A percentile compares a stretch with the other conserved stretches of the same genome.
phyloP scores from a whole-genome alignment of 2,113 vertebrate species.

The Sciurus niger region DNA sequence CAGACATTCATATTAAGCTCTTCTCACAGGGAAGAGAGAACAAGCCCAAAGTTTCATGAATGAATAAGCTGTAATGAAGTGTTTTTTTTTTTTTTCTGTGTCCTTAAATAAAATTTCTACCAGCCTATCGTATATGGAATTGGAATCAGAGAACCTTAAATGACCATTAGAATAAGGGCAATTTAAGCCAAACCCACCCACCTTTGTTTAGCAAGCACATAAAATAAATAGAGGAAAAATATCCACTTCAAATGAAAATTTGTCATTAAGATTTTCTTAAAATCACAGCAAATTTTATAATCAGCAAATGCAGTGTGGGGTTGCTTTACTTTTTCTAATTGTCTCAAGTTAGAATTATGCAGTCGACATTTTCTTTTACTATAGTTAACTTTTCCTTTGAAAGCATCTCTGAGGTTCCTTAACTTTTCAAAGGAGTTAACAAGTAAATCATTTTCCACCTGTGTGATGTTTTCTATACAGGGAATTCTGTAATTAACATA shows the following conservation, averaged over 20 bases:
- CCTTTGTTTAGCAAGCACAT: neutral
- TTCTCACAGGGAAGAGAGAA: slow-evolving; percentile 75
- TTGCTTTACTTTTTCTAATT: neutral
- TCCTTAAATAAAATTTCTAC: slow-evolving; percentile 40
- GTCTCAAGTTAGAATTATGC: neutral
- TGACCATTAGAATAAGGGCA: neutral
- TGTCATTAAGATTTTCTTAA: slow-evolving; percentile 37
- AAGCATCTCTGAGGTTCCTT: slow-evolving; percentile 26
- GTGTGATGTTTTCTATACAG: neutral
- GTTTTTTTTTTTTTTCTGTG: neutral
- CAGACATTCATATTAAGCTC: slow-evolving; percentile 87
- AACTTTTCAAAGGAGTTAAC: slow-evolving; percentile 30
- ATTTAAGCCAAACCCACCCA: neutral
- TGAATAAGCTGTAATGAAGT: slow-evolving; percentile 37
- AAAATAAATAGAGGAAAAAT: neutral
- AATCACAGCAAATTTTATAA: slow-evolving; percentile 19
- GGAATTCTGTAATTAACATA: slow-evolving; percentile 41
- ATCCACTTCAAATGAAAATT: slow-evolving; percentile 27
- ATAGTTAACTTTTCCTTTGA: slow-evolving; percentile 32
- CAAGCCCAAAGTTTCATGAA: slow-evolving; percentile 84
- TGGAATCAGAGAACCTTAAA: neutral
- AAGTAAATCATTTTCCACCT: slow-evolving; percentile 13
- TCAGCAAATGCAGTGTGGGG: neutral
- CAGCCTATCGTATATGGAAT: neutral
- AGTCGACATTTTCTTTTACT: neutral